Base-by-base conservation (phyloP, 2,888 invertebrate species). In the Halictus quadricinctus region DNA sequence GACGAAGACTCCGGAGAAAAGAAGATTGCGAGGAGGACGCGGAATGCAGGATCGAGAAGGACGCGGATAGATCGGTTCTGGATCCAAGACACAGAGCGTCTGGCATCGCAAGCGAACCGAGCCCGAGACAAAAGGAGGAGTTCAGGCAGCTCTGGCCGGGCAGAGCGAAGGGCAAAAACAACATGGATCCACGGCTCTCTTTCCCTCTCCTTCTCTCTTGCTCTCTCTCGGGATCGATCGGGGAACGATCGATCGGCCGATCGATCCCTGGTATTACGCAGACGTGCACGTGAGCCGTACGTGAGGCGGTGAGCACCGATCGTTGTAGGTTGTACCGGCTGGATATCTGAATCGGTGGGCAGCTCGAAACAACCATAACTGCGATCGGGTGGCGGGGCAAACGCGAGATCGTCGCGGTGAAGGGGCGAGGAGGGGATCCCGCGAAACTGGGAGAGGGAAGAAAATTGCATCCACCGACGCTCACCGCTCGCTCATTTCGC, bases 181-280 rank as follows among this genome's bases (percentile, higher is more conserved):
- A 93, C 93, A 92, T 87, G 92, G 92, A 92, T 92, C 91, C 86
- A 54, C 21, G 54, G 21, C 29, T 29, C 8, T 54, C 41, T 41
- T 8, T 41, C 41, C 8, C 6, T 41, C 41, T 41, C 41, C 2
- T 7, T 41, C 41, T 41, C 0, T 41, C 54, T 54, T 21, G 12
- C 10, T 10, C 41, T 50, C 50, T 18, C 89, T 87, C 89, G 90
- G 90, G 91, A 91, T 92, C 91, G 93, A 88, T 91, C 88, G 81
- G 76, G 46, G 58, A 80, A 74, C 81, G 86, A 85, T 91, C 92
- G 91, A 90, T 90, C 90, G 92, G 91, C 91, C 92, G 91, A 90
- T 91, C 91, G 92, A 91, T 93, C 93, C 91, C 94, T 94, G 94
- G 94, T 93, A 94, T 94, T 94, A 94, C 94, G 94, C 94, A 93